Base-by-base conservation (phyloP, 2,888 invertebrate genomes). In the Anaspis maculata region DNA sequence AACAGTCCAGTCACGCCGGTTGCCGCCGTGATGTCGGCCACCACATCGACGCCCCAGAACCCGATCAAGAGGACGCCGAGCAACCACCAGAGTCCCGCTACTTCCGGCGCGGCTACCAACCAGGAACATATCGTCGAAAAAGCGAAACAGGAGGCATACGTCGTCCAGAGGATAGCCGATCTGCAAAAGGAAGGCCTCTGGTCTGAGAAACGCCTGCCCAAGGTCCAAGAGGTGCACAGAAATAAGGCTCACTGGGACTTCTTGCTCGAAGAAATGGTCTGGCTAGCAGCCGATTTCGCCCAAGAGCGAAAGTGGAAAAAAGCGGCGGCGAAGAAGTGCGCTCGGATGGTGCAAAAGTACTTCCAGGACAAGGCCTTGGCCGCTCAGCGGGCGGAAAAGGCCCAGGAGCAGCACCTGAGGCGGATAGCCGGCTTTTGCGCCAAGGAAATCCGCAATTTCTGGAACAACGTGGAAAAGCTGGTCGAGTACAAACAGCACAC, bases 231-330 rank as follows among this genome's bases (percentile, higher is more conserved):
- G 68, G 90, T 92, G 49, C 77, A 83, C 39, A 74, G 96, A 43
- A 73, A 79, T 31, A 97, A 96, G 70, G 84, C 90, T 15, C 97
- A 98, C 66, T 97, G 97, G 96, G 98, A 98, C 67, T 97, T 94
- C 67, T 70, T 98, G 44, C 70, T 99, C 24, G 97, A 98, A 67
- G 98, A 98, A 70, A 95, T 96, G 92, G 85, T 86, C 22, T 98
- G 98, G 98, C 72, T 99, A 47, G 90, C 95, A 21, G 87, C 91
- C 22, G 97, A 98, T 69, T 98, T 98, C 68, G 88, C 88, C 15
- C 90, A 94, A 64, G 98, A 99, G 67, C 76, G 96, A 42, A 95
- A 94, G 64, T 95, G 94, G 92, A 98, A 98, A 61, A 91, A 91
- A 64, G 85, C 88, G 38, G 89, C 91, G 3, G 92, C 95, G 1